Conservation (phyloP, 1,140 invertebrate genomes). For the Drosophila burlai region DNA sequence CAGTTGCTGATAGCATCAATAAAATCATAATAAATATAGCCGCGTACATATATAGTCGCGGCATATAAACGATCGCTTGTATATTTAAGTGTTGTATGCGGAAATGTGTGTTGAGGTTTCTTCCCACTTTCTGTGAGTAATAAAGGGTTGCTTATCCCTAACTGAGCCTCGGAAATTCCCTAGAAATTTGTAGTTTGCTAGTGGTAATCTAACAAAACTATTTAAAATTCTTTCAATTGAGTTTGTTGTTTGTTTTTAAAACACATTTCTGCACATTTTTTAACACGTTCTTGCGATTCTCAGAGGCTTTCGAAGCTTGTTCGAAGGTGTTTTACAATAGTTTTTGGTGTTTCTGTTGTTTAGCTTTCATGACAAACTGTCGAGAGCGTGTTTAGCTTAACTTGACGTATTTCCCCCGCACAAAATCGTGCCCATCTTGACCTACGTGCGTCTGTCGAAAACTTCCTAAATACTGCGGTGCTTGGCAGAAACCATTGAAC, state of each 20-base stretch:
- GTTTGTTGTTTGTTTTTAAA: neutral
- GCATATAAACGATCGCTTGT: neutral
- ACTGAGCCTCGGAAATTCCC: conserved; percentile 3
- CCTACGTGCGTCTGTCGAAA: conserved; percentile 60
- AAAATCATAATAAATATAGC: conserved; percentile 61
- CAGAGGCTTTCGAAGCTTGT: neutral
- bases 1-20: conserved; percentile 44
- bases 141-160: conserved; percentile 12
- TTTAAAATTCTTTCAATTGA: conserved; percentile 4
- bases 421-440: conserved; percentile 66
- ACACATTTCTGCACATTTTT: conserved; percentile 5
- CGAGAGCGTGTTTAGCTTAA: conserved; percentile 35
- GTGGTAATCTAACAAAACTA: neutral
- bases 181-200: conserved; percentile 19
- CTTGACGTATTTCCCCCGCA: conserved; percentile 41
- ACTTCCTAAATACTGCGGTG: conserved; percentile 40
- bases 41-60: conserved; percentile 34
- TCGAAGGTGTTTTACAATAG: conserved; percentile 21
- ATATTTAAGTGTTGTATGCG: conserved; percentile 33
- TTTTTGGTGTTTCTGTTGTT: conserved; percentile 14
- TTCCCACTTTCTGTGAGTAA: conserved; percentile 4
- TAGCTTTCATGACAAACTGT: conserved; percentile 34
- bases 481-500: conserved; percentile 31
- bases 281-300: conserved; percentile 13
- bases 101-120: conserved; percentile 22